Conservation (phyloP, 1,140 invertebrate genomes). For the Caenorhabditis briggsae region DNA sequence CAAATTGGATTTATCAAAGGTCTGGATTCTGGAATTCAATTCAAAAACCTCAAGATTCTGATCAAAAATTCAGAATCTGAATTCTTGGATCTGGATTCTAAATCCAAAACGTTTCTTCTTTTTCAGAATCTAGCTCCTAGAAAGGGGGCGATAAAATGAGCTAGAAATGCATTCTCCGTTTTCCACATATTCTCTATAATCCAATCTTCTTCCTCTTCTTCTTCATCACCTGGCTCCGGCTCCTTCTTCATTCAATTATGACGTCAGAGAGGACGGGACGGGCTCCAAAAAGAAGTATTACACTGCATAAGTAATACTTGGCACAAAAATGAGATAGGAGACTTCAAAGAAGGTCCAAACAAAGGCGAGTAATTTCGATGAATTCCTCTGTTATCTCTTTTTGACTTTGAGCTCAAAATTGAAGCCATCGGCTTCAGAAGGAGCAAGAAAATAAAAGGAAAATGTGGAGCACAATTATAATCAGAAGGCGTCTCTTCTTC, state of each 20-base stretch:
- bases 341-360: neutral
- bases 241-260: slow-evolving; percentile 4
- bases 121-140: neutral
- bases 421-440: neutral
- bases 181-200: neutral
- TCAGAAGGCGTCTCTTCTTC: neutral
- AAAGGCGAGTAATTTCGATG: neutral
- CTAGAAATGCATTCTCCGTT: too few relatives aligned
- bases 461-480: neutral
- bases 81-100: too few relatives aligned
- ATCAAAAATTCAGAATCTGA: too few relatives aligned
- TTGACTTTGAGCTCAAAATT: neutral
- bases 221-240: neutral
- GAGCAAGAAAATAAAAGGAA: neutral
- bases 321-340: neutral
- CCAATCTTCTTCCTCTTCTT: neutral
- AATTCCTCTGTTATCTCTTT: neutral
- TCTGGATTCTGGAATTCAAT: too few relatives aligned
- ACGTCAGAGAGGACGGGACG: neutral
- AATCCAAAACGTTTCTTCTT: too few relatives aligned
- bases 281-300: neutral
- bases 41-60: too few relatives aligned
- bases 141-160: neutral
- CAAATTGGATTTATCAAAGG: too few relatives aligned
- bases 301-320: too few relatives aligned